A percentile compares a stretch with the other conserved stretches of the same genome.
Conservation (phyloP, 2,797 vertebrate species). For the Notolabrus celidotus region DNA sequence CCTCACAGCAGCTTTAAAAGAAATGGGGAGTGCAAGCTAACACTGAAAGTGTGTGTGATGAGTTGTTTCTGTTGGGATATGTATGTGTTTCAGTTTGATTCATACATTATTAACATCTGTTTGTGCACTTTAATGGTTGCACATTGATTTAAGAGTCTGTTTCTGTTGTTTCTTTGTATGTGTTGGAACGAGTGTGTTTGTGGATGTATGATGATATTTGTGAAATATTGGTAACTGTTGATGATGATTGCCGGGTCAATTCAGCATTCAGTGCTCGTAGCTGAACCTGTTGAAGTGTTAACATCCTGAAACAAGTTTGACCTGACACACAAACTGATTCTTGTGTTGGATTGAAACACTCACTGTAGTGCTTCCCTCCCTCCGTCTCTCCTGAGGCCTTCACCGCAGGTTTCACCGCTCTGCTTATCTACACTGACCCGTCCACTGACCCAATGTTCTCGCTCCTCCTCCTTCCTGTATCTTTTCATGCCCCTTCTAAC, state of each 20-base stretch:
- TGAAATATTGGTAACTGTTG: no score
- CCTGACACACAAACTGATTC: neutral
- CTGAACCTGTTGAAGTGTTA: neutral
- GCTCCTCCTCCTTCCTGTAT: constrained; percentile 12
- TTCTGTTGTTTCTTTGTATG: no score
- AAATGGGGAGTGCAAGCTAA: no score
- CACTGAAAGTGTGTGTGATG: no score
- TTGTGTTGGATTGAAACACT: constrained; percentile 2
- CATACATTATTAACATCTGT: no score
- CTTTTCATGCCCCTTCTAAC: constrained; percentile 14
- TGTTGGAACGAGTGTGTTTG: no score
- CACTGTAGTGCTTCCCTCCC: constrained; percentile 1
- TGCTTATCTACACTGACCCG: constrained; percentile 48
- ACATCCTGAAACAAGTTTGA: neutral
- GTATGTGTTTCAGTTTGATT: no score
- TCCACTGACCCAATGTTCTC: constrained; percentile 51
- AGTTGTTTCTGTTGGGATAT: no score
- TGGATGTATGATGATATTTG: no score
- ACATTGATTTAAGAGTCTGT: no score
- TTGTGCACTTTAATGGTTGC: no score
- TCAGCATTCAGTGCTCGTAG: neutral
- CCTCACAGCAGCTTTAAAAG: no score
- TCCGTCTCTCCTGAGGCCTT: constrained; percentile 13
- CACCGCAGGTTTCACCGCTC: constrained; percentile 29
- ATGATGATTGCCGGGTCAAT: neutral